Evolutionary conservation across 1,140 invertebrate species (phyloP).

Genomic region (Bombus difficillimus): DNA sequence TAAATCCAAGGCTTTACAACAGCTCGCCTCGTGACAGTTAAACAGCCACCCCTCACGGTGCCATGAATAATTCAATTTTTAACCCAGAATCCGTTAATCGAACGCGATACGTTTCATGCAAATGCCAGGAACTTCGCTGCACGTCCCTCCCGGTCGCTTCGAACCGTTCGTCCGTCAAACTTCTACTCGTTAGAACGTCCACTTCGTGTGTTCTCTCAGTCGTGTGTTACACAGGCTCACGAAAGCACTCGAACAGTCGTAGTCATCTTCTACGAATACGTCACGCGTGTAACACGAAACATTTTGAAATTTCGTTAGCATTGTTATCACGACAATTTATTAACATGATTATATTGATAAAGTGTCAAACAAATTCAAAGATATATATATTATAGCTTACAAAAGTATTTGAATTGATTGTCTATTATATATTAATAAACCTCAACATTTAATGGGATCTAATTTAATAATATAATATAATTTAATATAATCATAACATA

Average conservation of each 20-base stretch:
- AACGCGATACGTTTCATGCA: constrained; percentile 66
- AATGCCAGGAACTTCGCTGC: constrained; percentile 23
- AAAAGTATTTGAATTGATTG: too few species aligned
- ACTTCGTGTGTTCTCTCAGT: not conserved
- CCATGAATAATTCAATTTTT: constrained; percentile 63
- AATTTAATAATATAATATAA: too few species aligned
- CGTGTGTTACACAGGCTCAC: not conserved
- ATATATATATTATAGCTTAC: too few species aligned
- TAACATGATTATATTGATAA: too few species aligned
- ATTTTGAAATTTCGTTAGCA: not conserved
- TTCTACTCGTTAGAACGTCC: not conserved
- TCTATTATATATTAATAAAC: too few species aligned
- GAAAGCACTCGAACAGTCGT: not conserved
- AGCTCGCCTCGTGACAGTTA: not conserved
- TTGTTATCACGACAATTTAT: too few species aligned
- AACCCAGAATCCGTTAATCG: constrained; percentile 64
- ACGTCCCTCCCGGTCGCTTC: not conserved
- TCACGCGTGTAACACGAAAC: not conserved
- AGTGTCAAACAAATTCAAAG: too few species aligned
- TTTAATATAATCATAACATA: too few species aligned
- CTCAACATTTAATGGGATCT: too few species aligned
- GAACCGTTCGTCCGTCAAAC: constrained; percentile 48
- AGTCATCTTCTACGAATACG: not conserved
- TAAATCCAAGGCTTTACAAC: not conserved
- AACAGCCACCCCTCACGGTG: not conserved